Evolutionary conservation across 2,113 vertebrate species (phyloP), one percentile per base, ranked within the genome.

Genomic region (Leuciscus idus): DNA sequence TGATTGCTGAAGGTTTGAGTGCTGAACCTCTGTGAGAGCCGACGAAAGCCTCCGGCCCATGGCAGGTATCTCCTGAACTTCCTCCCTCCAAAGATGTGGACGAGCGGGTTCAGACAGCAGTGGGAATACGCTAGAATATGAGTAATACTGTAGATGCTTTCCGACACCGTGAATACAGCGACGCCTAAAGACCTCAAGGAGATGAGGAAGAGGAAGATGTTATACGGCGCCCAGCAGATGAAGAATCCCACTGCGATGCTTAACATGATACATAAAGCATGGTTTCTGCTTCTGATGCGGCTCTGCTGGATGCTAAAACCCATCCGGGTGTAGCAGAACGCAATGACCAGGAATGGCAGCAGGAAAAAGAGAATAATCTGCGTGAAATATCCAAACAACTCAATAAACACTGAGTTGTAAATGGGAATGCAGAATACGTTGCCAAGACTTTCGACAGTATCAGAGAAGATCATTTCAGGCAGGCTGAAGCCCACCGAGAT

Each of bases 71-170:
- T 90, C 70, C 92, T 91, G 84, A 95, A 95, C 78, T 87, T 91
- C 72, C 91, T 91, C 0, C 93, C 91, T 0, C 94, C 91, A 4
- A 95, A 94, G 70, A 91, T 91, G 0, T 95, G 94, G 77, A 95
- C 90, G 57, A 95, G 64, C 0, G 95, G 95, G 87, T 93, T 95
- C 81, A 94, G 19, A 4, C 94, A 95, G 85, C 94, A 95, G 89
- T 94, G 94, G 0, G 88, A 90, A 62, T 90, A 85, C 17, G 90
- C 91, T 0, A 95, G 79, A 28, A 91, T 84, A 57, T 93, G 57
- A 0, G 91, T 92, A 57, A 95, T 66, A 0, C 87, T 89, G 0
- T 88, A 72, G 2, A 91, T 87, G 70, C 89, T 86, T 7, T 76
- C 85, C 57, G 17, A 19, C 52, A 0, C 17, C 19, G 19, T 0